These are phyloP conservation scores for Strigamia maritima DNA, from an alignment of 2,888 invertebrate genomes.

Conservation along the genomic window DNA sequence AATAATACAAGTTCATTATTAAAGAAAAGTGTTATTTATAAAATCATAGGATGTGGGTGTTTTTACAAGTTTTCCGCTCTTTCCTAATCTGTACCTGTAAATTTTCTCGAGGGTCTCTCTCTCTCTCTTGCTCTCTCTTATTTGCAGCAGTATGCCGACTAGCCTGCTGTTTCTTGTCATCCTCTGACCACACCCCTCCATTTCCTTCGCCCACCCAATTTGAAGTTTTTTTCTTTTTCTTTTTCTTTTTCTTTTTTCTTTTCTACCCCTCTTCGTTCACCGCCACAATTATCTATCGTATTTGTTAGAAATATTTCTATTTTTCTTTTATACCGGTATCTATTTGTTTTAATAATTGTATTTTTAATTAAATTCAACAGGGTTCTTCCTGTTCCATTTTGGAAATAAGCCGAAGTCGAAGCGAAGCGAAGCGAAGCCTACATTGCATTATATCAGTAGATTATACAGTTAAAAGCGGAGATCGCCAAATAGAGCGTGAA, in stretches of 20 bases:
- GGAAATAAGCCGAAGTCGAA: too few relatives aligned
- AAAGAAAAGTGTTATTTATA: too few relatives aligned
- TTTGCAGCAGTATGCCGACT: not conserved
- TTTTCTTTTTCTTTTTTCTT: not conserved
- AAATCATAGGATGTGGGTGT: not conserved
- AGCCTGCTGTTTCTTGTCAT: not conserved
- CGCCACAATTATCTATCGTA: not conserved
- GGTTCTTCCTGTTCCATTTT: not conserved
- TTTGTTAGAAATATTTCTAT: not conserved
- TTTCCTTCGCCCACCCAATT: not conserved
- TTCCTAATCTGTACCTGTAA: not conserved
- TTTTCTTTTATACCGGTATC: not conserved
- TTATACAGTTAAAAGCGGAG: not conserved
- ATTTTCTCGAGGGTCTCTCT: not conserved
- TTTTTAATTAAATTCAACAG: not conserved
- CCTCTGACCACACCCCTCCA: not conserved
- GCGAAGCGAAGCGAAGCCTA: not conserved
- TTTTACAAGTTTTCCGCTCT: not conserved
- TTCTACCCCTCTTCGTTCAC: not conserved
- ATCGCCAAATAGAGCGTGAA: not conserved
- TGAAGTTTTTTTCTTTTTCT: not conserved
- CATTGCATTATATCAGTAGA: too few relatives aligned
- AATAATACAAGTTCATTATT: too few relatives aligned
- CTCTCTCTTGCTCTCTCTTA: not conserved
- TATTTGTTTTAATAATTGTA: not conserved